Evolutionary conservation across 2,888 invertebrate species (phyloP).

Genomic region (Cenopis cana): DNA sequence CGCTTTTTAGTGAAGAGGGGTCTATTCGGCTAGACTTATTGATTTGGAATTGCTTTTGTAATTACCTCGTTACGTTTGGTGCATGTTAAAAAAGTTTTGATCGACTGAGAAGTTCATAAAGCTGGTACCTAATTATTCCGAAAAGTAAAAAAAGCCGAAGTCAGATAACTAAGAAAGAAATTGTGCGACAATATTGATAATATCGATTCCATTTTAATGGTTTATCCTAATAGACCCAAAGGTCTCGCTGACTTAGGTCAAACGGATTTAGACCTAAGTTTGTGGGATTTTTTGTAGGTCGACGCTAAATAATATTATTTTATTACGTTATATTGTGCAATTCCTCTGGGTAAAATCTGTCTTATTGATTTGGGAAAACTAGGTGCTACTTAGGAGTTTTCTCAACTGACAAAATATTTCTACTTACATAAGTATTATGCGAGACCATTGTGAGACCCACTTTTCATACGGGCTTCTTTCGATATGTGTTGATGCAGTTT

Average conservation of each 20-base stretch:
- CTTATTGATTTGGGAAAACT: constrained; percentile 11
- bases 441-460: constrained; percentile 13
- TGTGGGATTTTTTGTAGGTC: neutral
- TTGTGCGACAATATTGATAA: neutral
- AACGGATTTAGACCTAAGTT: neutral
- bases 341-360: neutral
- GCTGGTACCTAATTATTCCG: no score
- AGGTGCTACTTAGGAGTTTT: constrained; percentile 23
- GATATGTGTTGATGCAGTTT: neutral
- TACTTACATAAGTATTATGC: neutral
- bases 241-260: neutral
- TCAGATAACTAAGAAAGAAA: no score
- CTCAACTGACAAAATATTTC: neutral
- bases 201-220: neutral
- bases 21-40: neutral
- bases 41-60: neutral
- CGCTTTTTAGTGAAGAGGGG: neutral
- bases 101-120: no score
- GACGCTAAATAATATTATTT: neutral
- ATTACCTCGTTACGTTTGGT: neutral
- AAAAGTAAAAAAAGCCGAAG: neutral
- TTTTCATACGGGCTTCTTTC: constrained; percentile 47
- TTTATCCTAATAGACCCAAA: neutral
- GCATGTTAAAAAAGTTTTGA: neutral
- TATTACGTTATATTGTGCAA: neutral